phyloP scores from a whole-genome alignment of 1,140 invertebrate species.

The Oncopeltus fasciatus region DNA sequence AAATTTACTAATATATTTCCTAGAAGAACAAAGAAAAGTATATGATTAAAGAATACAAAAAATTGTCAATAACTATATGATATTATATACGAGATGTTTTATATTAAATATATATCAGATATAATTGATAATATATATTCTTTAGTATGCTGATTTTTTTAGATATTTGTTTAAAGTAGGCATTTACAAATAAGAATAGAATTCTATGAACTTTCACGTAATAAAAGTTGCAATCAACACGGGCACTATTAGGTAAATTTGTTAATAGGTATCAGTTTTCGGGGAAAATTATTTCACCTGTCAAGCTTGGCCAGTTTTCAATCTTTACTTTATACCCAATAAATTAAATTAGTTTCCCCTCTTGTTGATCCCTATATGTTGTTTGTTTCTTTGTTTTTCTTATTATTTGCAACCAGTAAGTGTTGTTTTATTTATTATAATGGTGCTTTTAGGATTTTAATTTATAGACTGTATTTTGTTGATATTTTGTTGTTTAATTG shows the following conservation, averaged over 20 bases:
- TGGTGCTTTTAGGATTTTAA: background rate
- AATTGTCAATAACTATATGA: constrained; percentile 7
- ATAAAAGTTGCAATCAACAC: constrained; percentile 7
- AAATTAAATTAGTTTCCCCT: background rate
- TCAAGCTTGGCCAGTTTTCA: constrained; percentile 2
- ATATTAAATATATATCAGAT: constrained; percentile 10
- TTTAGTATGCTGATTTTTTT: constrained; percentile 5
- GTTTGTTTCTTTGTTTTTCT: background rate
- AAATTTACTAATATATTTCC: constrained; percentile 12
- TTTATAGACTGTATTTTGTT: background rate
- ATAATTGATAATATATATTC: constrained; percentile 9
- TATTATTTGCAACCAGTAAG: background rate
- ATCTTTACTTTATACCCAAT: background rate
- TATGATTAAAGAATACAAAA: background rate
- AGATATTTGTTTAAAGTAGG: background rate
- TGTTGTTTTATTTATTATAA: background rate
- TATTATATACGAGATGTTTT: constrained; percentile 9
- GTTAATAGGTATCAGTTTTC: background rate
- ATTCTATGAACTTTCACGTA: constrained; percentile 2
- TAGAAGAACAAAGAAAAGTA: constrained; percentile 1
- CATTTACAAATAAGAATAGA: constrained; percentile 2
- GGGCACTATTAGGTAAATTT: constrained; percentile 8
- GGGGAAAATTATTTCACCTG: constrained; percentile 7
- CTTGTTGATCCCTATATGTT: background rate
- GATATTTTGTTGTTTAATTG: background rate